Conservation (phyloP, 1,140 invertebrate genomes). For the Neuroterus valhalla region DNA sequence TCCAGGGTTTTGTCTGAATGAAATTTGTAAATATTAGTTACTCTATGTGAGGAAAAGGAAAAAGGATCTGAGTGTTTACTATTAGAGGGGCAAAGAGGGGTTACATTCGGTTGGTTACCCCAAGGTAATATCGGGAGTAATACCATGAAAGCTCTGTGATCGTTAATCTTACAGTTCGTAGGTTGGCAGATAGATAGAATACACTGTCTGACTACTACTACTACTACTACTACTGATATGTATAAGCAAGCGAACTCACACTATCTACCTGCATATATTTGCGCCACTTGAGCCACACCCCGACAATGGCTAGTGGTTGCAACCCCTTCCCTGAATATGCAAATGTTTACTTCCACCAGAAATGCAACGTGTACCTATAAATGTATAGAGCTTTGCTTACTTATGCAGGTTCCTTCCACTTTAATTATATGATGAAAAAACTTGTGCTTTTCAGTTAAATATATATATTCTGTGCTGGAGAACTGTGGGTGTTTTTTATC, state of each 20-base stretch:
- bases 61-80: not conserved
- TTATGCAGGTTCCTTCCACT: not conserved
- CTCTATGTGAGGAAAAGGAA: not conserved
- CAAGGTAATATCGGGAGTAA: constrained; percentile 39
- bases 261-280: not conserved
- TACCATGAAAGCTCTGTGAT: constrained; percentile 30
- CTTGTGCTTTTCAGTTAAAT: too few relatives aligned
- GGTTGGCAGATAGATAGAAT: not conserved
- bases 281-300: constrained; percentile 17
- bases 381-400: not conserved
- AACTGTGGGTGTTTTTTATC: too few relatives aligned
- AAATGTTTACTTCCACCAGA: constrained; percentile 13
- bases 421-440: not conserved
- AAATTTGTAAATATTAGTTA: too few relatives aligned
- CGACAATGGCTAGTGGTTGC: constrained; percentile 16
- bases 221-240: not conserved
- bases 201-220: not conserved
- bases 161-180: constrained; percentile 14
- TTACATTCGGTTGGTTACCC: constrained; percentile 14
- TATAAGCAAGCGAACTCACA: not conserved
- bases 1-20: too few relatives aligned
- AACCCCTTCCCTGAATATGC: constrained; percentile 26
- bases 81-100: not conserved
- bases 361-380: not conserved
- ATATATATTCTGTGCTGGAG: too few relatives aligned